Base-by-base conservation (phyloP, 2,797 vertebrate genomes). In the Muscicapa comitata region DNA sequence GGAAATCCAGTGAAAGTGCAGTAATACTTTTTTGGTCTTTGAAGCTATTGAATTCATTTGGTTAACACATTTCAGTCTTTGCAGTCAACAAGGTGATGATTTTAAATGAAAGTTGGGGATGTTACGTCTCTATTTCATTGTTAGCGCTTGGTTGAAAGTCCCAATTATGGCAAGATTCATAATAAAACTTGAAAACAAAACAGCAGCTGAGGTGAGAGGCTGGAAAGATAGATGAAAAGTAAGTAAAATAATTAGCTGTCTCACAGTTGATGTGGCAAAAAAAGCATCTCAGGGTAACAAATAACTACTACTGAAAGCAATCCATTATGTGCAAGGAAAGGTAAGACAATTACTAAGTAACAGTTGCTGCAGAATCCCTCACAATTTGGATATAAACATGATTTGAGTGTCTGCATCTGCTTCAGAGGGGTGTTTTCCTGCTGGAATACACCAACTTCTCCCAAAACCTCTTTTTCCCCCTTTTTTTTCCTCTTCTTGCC, bases 191-290 rank as follows among this genome's bases (percentile, higher is more conserved):
- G 59, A 19, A 78, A 84, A 84, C 37, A 67, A 76, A 84, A 29
- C 45, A 45, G 47, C 45, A 65, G 63, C 59, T 91, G 54, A 91
- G 91, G n/a, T 68, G 77, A 78, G 57, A 76, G 38, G 37, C 62
- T 80, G 37, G 63, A 82, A 86, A 79, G 54, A 68, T 47, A 84
- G 66, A 70, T 73, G 73, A 80, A 77, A 93, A 93, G 55, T 25
- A 70, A 51, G n/a, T 62, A 65, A 93, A 89, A 80, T 93, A 77
- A 83, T 80, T 76, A 91, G 59, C 81, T 92, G 67, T 57, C 43
- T 83, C 38, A 76, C 35, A 87, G 29, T 26, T 79, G 59, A 57
- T 83, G 47, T 79, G 55, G 37, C 16, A 88, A 73, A 73, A 73
- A 88, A 74, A 37, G 13, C n/a, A 65, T 78, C 55, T 91, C 21